phyloP scores from a whole-genome alignment of 2,797 vertebrate genomes.

The Sternarchorhynchus goeldii region DNA sequence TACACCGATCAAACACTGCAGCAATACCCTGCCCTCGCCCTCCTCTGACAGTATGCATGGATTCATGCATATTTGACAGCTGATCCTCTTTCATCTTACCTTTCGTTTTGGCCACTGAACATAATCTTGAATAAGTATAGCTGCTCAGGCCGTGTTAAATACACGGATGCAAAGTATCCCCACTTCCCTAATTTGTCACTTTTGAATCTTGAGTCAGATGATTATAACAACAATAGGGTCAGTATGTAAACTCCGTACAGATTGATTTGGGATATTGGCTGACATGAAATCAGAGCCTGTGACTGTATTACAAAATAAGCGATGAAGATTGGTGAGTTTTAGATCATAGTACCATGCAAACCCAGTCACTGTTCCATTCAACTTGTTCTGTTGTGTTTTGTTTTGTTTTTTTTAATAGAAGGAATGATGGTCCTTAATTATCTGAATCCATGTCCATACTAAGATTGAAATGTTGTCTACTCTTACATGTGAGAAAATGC shows the following conservation, averaged over 20 bases:
- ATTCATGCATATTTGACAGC: conserved; percentile 50
- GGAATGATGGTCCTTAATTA: too few relatives aligned
- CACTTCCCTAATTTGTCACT: background rate
- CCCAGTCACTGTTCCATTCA: too few relatives aligned
- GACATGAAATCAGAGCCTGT: too few relatives aligned
- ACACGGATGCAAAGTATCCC: conserved; percentile 9
- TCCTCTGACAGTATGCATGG: conserved; percentile 15
- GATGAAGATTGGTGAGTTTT: too few relatives aligned
- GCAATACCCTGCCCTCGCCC: conserved; percentile 33
- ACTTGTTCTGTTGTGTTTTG: too few relatives aligned
- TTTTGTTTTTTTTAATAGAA: too few relatives aligned
- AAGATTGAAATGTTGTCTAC: too few relatives aligned
- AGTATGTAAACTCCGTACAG: background rate
- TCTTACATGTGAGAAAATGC: too few relatives aligned
- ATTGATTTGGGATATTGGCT: too few relatives aligned
- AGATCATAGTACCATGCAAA: too few relatives aligned
- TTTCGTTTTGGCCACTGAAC: conserved; percentile 33
- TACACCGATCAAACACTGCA: conserved; percentile 59
- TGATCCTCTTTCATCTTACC: conserved; percentile 45
- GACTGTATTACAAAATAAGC: too few relatives aligned
- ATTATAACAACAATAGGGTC: conserved; percentile 9
- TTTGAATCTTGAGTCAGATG: conserved; percentile 11
- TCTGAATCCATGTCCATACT: too few relatives aligned
- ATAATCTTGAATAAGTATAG: conserved; percentile 14
- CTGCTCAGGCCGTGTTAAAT: conserved; percentile 6